A percentile compares a stretch with the other conserved stretches of the same genome.
phyloP scores from a whole-genome alignment of 1,140 invertebrate genomes.

The Pseudomyrmex pallidus region DNA sequence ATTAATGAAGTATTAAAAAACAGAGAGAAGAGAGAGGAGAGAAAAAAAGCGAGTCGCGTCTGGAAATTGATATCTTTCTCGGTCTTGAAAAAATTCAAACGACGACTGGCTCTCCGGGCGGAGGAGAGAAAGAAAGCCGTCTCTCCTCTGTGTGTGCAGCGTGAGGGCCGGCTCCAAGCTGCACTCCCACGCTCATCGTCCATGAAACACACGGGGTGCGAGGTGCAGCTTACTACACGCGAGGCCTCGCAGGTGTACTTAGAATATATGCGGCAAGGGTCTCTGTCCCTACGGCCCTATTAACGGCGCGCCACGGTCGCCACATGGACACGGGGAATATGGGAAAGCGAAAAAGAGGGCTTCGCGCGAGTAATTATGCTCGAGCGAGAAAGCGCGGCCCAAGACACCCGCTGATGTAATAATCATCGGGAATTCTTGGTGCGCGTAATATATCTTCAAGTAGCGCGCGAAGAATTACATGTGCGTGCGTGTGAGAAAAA shows the following conservation, averaged over 20 bases:
- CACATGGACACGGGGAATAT: slow-evolving; percentile 56
- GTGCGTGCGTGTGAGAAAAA: too few relatives aligned
- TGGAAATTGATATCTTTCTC: too few relatives aligned
- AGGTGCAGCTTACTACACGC: slow-evolving; percentile 74
- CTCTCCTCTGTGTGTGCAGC: slow-evolving; percentile 67
- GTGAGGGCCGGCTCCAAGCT: slow-evolving; percentile 79
- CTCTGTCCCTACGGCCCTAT: slow-evolving; percentile 69
- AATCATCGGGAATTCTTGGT: not conserved
- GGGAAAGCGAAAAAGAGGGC: slow-evolving; percentile 57
- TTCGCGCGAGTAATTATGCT: slow-evolving; percentile 49
- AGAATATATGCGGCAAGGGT: slow-evolving; percentile 57
- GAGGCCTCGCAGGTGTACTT: slow-evolving; percentile 71
- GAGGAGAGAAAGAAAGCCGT: not conserved
- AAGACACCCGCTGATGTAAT: slow-evolving; percentile 33
- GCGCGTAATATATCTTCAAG: not conserved
- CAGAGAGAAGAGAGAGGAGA: too few relatives aligned
- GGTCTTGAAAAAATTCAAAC: slow-evolving; percentile 12
- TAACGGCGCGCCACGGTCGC: slow-evolving; percentile 61
- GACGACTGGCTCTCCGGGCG: slow-evolving; percentile 1
- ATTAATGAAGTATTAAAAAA: too few relatives aligned
- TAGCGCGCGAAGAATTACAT: not conserved
- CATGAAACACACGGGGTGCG: slow-evolving; percentile 79
- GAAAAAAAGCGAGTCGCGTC: too few relatives aligned
- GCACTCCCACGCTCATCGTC: slow-evolving; percentile 82
- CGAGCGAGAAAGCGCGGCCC: not conserved